Conservation (phyloP, 2,113 vertebrate species). For the Corythornis madagascariensis region DNA sequence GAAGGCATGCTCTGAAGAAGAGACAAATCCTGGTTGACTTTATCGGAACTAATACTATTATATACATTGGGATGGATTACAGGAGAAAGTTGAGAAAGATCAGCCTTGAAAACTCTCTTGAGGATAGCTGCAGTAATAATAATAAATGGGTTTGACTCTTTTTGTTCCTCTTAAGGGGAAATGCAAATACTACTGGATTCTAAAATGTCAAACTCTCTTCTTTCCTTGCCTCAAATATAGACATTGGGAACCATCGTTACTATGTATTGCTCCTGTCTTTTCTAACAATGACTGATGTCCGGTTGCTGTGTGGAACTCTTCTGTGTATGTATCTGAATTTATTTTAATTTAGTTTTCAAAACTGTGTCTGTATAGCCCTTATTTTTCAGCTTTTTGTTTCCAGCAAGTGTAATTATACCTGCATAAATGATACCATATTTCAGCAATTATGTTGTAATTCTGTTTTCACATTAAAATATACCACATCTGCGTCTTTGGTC, state of each 20-base stretch:
- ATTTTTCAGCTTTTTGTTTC: neutral
- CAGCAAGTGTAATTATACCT: neutral
- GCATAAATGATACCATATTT: neutral
- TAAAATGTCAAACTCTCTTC: neutral
- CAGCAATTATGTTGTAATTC: neutral
- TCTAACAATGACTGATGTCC: conserved; percentile 76
- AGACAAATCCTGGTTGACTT: neutral
- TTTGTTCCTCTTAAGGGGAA: neutral
- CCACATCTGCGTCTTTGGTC: neutral
- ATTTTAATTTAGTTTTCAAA: neutral
- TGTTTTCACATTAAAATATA: neutral
- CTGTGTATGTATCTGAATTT: conserved; percentile 82
- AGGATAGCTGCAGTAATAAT: neutral
- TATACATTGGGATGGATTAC: neutral
- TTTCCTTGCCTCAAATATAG: conserved; percentile 65
- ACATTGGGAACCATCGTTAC: conserved; percentile 89
- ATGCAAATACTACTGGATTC: neutral
- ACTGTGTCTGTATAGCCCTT: fast-evolving
- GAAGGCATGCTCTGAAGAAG: neutral
- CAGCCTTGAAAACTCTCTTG: neutral
- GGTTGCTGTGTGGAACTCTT: conserved; percentile 84
- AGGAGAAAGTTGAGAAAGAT: neutral
- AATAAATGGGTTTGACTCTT: neutral
- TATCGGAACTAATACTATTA: neutral
- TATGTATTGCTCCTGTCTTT: conserved; percentile 87